phyloP scores from a whole-genome alignment of 2,113 vertebrate genomes.

The Turdus rufiventris region DNA sequence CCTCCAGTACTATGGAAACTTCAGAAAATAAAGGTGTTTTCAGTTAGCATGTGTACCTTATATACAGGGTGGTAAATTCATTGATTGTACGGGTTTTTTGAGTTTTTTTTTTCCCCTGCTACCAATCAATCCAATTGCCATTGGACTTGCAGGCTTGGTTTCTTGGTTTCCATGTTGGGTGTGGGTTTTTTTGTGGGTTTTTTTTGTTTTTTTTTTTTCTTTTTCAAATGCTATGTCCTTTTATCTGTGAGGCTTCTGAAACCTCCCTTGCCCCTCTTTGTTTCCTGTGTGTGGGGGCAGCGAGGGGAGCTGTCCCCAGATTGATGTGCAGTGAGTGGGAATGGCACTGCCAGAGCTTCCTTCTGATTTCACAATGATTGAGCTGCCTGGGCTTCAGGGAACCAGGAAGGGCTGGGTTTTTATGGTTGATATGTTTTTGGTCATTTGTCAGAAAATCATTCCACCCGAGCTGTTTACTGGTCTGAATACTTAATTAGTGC shows the following conservation, averaged over 20 bases:
- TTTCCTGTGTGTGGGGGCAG: background rate
- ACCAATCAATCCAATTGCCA: background rate
- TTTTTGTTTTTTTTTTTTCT: background rate
- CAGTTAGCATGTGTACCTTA: too few species aligned
- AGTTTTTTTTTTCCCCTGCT: accelerated
- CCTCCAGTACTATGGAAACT: background rate
- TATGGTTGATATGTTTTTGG: constrained; percentile 69
- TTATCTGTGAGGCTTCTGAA: background rate
- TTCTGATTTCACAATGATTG: constrained; percentile 60
- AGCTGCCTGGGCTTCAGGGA: constrained; percentile 71
- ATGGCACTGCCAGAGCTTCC: background rate
- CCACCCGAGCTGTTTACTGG: constrained; percentile 63
- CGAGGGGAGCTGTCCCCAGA: constrained; percentile 4
- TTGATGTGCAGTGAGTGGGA: background rate
- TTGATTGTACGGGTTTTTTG: background rate
- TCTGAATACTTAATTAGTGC: constrained; percentile 77
- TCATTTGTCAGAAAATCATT: constrained; percentile 80
- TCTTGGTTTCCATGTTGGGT: too few species aligned
- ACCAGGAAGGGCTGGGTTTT: constrained; percentile 59
- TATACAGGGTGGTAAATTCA: background rate
- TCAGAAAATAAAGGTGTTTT: background rate
- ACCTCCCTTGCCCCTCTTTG: background rate
- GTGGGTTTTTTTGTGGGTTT: too few species aligned
- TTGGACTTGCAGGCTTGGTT: background rate
- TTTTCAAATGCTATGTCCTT: background rate